Conservation (phyloP, 2,797 vertebrate genomes). For the Chloroceryle inda region DNA sequence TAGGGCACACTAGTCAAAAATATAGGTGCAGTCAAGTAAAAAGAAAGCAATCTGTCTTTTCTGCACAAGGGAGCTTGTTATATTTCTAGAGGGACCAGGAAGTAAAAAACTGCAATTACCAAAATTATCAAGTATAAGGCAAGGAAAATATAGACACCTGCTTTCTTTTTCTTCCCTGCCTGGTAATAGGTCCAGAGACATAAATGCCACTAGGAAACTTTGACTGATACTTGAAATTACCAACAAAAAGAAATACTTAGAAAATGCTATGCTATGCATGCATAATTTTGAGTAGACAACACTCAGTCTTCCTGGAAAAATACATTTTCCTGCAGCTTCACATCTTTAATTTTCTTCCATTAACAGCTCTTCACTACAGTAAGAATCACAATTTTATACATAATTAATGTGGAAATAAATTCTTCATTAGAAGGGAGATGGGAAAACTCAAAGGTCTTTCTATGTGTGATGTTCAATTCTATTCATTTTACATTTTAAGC, state of each 20-base stretch:
- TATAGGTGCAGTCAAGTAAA: conserved; percentile 51
- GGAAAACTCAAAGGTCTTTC: not conserved
- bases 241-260: not conserved
- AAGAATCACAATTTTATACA: not conserved
- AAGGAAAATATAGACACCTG: not conserved
- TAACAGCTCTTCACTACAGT: not conserved
- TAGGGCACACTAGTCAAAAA: conserved; percentile 44
- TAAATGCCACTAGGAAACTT: not conserved
- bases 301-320: not conserved
- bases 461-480: not conserved
- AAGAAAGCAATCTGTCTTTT: conserved; percentile 36
- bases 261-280: not conserved
- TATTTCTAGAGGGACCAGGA: not conserved
- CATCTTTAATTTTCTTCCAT: not conserved
- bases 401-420: conserved; percentile 18
- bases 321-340: not conserved
- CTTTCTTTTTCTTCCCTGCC: not conserved
- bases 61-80: not conserved
- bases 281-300: not conserved
- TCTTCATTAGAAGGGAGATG: not conserved
- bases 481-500: not conserved
- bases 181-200: not conserved
- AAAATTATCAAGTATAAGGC: not conserved
- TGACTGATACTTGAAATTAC: not conserved
- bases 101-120: not conserved